Evolutionary conservation across 2,888 invertebrate species (phyloP), one percentile per base, ranked within the genome.

Genomic region (Cataglyphis altisquamis): DNA sequence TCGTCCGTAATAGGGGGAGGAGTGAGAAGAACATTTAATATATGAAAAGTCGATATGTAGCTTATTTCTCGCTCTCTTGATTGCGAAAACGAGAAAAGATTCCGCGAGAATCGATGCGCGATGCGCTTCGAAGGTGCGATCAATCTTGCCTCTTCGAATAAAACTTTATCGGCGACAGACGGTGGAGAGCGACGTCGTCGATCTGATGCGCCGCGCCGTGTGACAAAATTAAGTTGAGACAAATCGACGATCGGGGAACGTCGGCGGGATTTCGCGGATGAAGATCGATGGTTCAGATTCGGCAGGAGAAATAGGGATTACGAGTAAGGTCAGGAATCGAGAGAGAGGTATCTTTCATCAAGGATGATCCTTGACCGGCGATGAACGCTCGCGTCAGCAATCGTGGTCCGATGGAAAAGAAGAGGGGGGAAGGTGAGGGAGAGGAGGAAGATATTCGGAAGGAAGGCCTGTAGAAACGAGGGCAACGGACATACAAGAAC

Each of bases 401-500:
- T n/a, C 41, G 41, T 15, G 32, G 21, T 5, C 41, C 18, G 18
- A 52, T 52, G 2, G 29, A 52, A 32, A 52, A 8, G 48, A 52
- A 52, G 18, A 6, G 5, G n/a, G 8, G 8, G 8, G 45, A 15
- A 10, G 15, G 15, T 15, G 15, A 8, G 21, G 21, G 25, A 15
- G 41, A 6, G 25, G 41, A 12, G 39, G 32, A 15, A 29, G 52
- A 64, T 21, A 64, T 2, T 10, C 21, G n/a, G 52, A 57, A 21
- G 18, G 63, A 45, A 68, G n/a, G n/a, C 1, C 10, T 41, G 12
- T 25, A 36, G 68, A 72, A 83, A 88, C 41, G 75, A 66, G 88
- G 84, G 74, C 81, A 84, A 83, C 83, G 83, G 83, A 1, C 1
- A 83, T 86, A 87, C 68, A 84, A 83, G 85, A 74, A 84, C 57